A percentile compares a stretch with the other conserved stretches of the same genome.
These are phyloP conservation scores for Parasteatoda tepidariorum DNA, from an alignment of 1,140 invertebrate genomes.

Conservation along the genomic window DNA sequence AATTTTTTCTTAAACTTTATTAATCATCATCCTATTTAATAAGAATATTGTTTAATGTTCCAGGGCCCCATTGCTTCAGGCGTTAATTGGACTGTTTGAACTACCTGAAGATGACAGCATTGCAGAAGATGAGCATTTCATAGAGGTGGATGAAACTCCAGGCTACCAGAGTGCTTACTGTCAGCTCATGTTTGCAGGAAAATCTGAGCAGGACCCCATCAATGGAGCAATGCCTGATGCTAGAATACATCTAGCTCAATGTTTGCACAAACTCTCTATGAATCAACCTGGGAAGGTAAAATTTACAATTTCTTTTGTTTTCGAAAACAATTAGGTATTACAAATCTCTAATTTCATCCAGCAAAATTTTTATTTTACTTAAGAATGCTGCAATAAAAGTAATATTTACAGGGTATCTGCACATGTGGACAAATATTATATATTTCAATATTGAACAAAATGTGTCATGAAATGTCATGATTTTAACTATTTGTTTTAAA, in stretches of 20 bases:
- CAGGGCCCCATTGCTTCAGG: conserved; percentile 75
- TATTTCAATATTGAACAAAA: no score
- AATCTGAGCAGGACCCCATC: conserved; percentile 79
- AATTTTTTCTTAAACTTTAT: no score
- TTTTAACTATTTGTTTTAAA: no score
- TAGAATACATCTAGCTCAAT: conserved; percentile 78
- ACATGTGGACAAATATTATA: no score
- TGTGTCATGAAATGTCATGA: no score
- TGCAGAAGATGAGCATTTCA: conserved; percentile 85
- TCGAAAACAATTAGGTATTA: no score
- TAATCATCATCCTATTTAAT: no score
- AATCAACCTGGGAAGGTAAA: conserved; percentile 75
- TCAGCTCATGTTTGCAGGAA: conserved; percentile 86
- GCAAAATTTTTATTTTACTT: no score
- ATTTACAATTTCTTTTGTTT: neutral
- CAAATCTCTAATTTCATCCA: no score
- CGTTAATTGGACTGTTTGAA: conserved; percentile 88
- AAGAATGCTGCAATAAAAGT: no score
- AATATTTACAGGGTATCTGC: no score
- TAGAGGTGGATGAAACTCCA: conserved; percentile 85
- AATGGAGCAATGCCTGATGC: conserved; percentile 76
- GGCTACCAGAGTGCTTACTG: conserved; percentile 92
- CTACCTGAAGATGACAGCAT: conserved; percentile 83
- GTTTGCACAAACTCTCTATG: conserved; percentile 75
- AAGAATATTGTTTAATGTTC: neutral